Percentiles rank a stretch among this genome's conserved stretches.
These are phyloP conservation scores for Cyphomyrmex costatus DNA, from an alignment of 1,140 invertebrate species.

Conservation along the genomic window DNA sequence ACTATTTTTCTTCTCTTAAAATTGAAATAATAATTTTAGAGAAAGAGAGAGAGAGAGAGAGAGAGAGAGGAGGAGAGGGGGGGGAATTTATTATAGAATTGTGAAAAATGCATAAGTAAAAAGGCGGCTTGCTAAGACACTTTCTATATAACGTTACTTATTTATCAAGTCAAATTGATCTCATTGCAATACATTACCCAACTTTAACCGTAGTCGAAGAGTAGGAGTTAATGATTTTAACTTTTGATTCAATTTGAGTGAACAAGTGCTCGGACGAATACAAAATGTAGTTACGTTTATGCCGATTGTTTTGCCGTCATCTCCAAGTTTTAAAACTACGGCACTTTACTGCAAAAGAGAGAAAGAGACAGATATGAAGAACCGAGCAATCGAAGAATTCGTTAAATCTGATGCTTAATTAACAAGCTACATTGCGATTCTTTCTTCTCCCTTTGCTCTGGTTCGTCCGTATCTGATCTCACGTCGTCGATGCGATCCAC, in stretches of 20 bases:
- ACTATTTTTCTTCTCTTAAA: not conserved
- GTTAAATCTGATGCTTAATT: slow-evolving; percentile 64
- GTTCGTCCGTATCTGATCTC: not conserved
- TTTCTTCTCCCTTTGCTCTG: not conserved
- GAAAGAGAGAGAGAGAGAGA: too few species aligned
- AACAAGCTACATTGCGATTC: slow-evolving; percentile 48
- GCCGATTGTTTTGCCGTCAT: slow-evolving; percentile 35
- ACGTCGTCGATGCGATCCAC: slow-evolving; percentile 37
- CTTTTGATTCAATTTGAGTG: slow-evolving; percentile 15
- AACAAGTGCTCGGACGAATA: slow-evolving; percentile 20
- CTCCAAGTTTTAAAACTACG: slow-evolving; percentile 21
- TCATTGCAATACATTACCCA: slow-evolving; percentile 2
- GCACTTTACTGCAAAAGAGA: not conserved
- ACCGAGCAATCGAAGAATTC: not conserved
- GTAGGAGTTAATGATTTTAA: slow-evolving; percentile 35
- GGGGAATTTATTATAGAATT: not conserved
- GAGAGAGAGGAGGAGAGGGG: too few species aligned
- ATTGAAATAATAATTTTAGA: too few species aligned
- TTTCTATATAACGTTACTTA: slow-evolving; percentile 19
- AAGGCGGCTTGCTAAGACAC: not conserved
- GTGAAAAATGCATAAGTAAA: not conserved
- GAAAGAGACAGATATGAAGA: too few species aligned
- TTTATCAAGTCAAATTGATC: slow-evolving; percentile 8
- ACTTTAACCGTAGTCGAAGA: slow-evolving; percentile 8
- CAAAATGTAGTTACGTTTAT: slow-evolving; percentile 33